Percentiles rank a stretch among this genome's conserved stretches.
These are phyloP conservation scores for Sitodiplosis mosellana DNA, from an alignment of 1,140 invertebrate species.

Conservation along the genomic window DNA sequence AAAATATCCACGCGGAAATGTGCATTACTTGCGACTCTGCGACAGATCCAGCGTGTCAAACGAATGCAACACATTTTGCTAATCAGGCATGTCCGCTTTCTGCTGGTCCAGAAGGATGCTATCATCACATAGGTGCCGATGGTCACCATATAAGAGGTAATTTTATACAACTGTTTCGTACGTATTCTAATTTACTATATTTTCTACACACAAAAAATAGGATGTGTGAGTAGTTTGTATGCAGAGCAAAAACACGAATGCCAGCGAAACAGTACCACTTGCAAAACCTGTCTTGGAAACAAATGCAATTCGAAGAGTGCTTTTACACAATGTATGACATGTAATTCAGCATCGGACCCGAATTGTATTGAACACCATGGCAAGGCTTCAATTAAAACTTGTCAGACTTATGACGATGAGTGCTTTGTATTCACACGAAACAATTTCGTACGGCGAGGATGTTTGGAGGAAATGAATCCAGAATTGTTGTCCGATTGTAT, in stretches of 20 bases:
- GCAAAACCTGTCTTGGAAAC: background rate
- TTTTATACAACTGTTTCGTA: background rate
- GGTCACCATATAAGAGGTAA: background rate
- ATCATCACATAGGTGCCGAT: background rate
- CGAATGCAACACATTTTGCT: background rate
- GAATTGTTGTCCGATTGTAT: no score
- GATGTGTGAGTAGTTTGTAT: background rate
- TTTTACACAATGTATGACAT: background rate
- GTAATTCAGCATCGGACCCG: background rate
- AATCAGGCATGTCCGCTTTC: background rate
- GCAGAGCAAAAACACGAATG: background rate
- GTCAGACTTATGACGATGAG: background rate
- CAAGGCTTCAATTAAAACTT: background rate
- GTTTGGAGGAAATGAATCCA: no score
- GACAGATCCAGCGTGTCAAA: background rate
- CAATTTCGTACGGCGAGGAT: background rate
- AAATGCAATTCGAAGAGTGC: background rate
- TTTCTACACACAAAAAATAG: background rate
- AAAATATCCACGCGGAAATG: background rate
- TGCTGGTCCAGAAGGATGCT: background rate
- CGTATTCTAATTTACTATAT: background rate
- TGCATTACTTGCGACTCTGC: background rate
- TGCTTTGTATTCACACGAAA: background rate
- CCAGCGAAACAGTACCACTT: background rate
- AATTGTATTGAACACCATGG: background rate